These are phyloP conservation scores for Ramphastos sulfuratus DNA, from an alignment of 2,113 vertebrate species.

Conservation along the genomic window DNA sequence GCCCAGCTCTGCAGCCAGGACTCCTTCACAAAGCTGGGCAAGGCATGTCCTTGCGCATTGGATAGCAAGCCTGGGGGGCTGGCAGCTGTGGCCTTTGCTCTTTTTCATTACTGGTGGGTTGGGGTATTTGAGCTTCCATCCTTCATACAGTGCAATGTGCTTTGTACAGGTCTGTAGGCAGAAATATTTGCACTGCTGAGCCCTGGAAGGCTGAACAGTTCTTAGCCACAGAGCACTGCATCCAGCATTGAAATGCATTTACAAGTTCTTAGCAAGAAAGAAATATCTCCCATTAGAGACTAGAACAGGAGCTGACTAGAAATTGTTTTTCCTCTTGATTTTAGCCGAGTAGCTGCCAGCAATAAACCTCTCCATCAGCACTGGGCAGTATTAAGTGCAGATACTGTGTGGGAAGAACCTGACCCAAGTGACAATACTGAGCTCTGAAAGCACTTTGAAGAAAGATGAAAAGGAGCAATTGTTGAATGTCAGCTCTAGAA, in stretches of 20 bases:
- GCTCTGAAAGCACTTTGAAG: conserved; percentile 17
- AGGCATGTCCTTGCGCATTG: rapidly evolving
- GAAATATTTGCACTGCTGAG: not conserved
- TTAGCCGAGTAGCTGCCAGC: not conserved
- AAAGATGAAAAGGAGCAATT: not conserved
- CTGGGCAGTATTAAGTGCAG: conserved; percentile 36
- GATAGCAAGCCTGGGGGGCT: not conserved
- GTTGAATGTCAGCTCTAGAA: not conserved
- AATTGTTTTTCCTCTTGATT: conserved; percentile 38
- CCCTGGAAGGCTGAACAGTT: not conserved
- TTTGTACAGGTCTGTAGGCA: not conserved
- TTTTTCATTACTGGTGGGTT: not conserved
- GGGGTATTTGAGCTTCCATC: rapidly evolving
- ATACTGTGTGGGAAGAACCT: not conserved
- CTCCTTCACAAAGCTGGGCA: not conserved
- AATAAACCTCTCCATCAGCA: conserved; percentile 18
- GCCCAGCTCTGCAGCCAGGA: not conserved
- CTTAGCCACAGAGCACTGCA: not conserved
- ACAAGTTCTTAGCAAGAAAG: not conserved
- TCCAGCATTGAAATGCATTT: not conserved
- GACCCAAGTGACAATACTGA: not conserved
- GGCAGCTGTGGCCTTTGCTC: not conserved
- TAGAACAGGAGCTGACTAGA: not conserved
- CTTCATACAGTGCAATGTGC: rapidly evolving
- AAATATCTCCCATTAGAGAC: conserved; percentile 36